A percentile compares a stretch with the other conserved stretches of the same genome.
Evolutionary conservation across 2,888 invertebrate species (phyloP).

Genomic region (Ditula angustiorana): DNA sequence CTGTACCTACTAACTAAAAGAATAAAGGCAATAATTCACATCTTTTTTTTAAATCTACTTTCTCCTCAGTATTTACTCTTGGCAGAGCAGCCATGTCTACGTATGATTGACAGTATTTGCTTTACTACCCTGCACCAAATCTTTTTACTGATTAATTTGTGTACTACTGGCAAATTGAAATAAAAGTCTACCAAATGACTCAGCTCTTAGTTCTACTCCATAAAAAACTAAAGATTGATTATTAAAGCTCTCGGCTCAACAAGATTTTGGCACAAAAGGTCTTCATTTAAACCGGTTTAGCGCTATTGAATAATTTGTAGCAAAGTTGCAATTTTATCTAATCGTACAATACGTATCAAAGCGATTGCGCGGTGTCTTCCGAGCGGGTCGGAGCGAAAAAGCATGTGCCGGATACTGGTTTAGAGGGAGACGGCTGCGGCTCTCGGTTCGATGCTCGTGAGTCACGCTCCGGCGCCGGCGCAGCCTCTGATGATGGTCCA

Average conservation of each 20-base stretch:
- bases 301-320: conserved; percentile 26
- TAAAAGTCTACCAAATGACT: no score
- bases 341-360: conserved; percentile 41
- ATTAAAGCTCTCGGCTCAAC: neutral
- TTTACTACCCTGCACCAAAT: no score
- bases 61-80: no score
- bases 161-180: no score
- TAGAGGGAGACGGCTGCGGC: conserved; percentile 61
- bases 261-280: neutral
- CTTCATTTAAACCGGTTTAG: conserved; percentile 11
- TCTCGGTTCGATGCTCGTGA: conserved; percentile 69
- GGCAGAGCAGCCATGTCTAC: no score
- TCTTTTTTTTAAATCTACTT: no score
- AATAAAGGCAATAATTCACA: no score
- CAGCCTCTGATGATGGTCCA: conserved; percentile 52
- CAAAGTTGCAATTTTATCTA: conserved; percentile 43
- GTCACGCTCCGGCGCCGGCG: conserved; percentile 70
- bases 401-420: conserved; percentile 56
- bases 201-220: neutral
- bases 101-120: no score
- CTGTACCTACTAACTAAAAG: no score
- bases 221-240: neutral
- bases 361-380: conserved; percentile 42
- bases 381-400: conserved; percentile 48
- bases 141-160: no score